Evolutionary conservation across 35 echinoderm and acorn worm genomes (phyloP), one percentile per base, ranked within the genome.

Genomic region (Patiria miniata): DNA sequence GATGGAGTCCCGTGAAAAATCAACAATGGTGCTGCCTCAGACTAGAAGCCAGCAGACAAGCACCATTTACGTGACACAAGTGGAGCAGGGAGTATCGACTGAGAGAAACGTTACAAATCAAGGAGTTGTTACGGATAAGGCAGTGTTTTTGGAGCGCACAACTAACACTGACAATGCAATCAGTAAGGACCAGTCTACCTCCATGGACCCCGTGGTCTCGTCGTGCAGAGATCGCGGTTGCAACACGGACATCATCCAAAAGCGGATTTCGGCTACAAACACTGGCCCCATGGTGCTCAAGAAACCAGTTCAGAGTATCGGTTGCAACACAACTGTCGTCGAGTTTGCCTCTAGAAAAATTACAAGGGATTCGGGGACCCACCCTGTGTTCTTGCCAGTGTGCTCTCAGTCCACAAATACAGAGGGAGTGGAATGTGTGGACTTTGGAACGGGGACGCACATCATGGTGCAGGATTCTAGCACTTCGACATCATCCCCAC

Each of bases 211-310:
- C 37, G 29, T 84, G 18, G 82, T 58, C 18, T 58, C 82, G 38
- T 59, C 12, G 0, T 84, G 38, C 57, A 68, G 39, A 18, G 53
- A 77, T 50, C 58, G 79, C 65, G 91, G 91, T 29, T 82, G 56
- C 21, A 83, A 87, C 47, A 93, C 91, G 2, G 91, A 93, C 78
- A 82, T 87, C 53, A 56, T 93, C 32, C 79, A 82, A 79, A 88
- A 79, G 32, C 77, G 85, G 44, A 93, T 93, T 53, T 83, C 87
- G 61, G 91, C 78, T 47, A 93, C 91, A 39, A 93, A 93, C 54
- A 93, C 91, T 32, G 86, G 61, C 10, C 81, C 91, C 2, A 29
- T 78, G 7, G 65, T 39, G 32, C 26, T 79, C 23, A 39, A 61
- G 19, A 93, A 88, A 73, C 85, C 85, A 33, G 10, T 19, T 1